Conservation (phyloP, 1,140 invertebrate genomes). For the Sminthurinus signatus region DNA sequence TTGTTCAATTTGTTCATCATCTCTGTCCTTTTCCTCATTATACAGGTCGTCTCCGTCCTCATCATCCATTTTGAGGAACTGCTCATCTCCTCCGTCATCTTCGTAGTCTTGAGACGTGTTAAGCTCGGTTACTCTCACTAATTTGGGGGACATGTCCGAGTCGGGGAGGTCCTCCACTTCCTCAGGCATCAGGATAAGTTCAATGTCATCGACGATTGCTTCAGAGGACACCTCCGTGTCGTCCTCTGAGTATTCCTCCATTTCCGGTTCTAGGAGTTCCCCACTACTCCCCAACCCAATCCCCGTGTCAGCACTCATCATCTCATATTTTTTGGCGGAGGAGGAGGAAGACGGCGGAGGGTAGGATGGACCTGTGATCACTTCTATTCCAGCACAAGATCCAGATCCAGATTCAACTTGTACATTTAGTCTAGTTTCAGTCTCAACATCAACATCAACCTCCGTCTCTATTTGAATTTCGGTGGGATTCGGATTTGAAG, state of each 20-base stretch:
- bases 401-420: too few species aligned
- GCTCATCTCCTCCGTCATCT: too few species aligned
- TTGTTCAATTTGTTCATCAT: slow-evolving; percentile 5
- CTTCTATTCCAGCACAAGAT: too few species aligned
- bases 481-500: too few species aligned
- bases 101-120: slow-evolving; percentile 10
- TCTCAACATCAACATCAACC: too few species aligned
- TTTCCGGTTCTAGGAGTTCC: background rate
- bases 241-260: slow-evolving; percentile 30
- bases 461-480: too few species aligned
- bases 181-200: slow-evolving; percentile 41
- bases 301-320: too few species aligned
- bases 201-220: slow-evolving; percentile 39
- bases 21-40: slow-evolving; percentile 13
- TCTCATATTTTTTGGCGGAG: too few species aligned
- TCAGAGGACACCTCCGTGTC: slow-evolving; percentile 35
- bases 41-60: slow-evolving; percentile 18
- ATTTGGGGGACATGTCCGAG: slow-evolving; percentile 27
- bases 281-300: background rate
- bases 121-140: slow-evolving; percentile 38
- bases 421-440: too few species aligned
- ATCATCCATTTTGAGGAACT: slow-evolving; percentile 20
- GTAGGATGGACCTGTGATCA: too few species aligned
- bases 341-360: too few species aligned
- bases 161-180: slow-evolving; percentile 27